Evolutionary conservation across 2,797 vertebrate species (phyloP), one percentile per base, ranked within the genome.

Genomic region (Apodemus agrarius): DNA sequence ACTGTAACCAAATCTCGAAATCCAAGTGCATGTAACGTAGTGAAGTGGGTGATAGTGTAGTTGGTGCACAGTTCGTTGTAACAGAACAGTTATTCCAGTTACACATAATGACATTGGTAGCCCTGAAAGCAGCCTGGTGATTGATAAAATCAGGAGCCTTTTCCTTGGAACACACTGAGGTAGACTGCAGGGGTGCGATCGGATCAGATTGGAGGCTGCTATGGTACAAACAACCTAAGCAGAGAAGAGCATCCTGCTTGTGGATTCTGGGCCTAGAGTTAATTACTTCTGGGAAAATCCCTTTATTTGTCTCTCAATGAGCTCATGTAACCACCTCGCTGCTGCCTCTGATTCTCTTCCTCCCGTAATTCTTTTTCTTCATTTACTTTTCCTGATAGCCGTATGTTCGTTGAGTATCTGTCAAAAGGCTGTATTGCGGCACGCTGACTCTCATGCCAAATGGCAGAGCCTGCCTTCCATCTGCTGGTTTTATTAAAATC

Each of bases 401-500:
- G 95, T 81, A 57, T 87, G 52, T 21, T 95, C 87, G 59, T 69
- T 72, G 83, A 46, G 87, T 69, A 46, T 90, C 91, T 90, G 87
- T 94, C 97, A 92, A 75, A 97, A 92, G 94, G 46, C 69, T 93
- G 63, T 75, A 54, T 93, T 97, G 93, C 72, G 82, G 82, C 92
- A 61, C 88, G 81, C 83, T 92, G 93, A 91, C 91, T 93, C 91
- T 95, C 93, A 88, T 75, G 82, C 87, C 90, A 78, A 91, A 88
- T 79, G 76, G 26, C 81, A 65, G 83, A 91, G 76, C 80, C 96
- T 91, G 91, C 95, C 86, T 90, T 86, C 84, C 96, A 96, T 96
- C 91, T 94, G 76, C 65, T 90, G 31, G 87, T 75, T 94, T 96
- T 93, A 95, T 96, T 93, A 93, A 97, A 97, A 94, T 95, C 85